Base-by-base conservation (phyloP, 2,888 invertebrate genomes). In the Drosophila glabriapex region DNA sequence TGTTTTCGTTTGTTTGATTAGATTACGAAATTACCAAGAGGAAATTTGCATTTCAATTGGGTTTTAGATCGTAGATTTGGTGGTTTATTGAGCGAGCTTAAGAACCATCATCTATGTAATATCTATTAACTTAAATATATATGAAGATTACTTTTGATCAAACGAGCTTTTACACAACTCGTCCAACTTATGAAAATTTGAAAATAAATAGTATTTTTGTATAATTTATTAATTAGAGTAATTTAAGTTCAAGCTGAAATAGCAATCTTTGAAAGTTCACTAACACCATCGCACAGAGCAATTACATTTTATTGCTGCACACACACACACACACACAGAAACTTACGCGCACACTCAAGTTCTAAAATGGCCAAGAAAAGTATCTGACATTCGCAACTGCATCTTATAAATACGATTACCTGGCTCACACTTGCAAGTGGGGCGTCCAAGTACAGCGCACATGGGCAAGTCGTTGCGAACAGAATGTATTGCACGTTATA, bases 391-490 rank as follows among this genome's bases (percentile, higher is more conserved):
- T 80, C 71, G 71, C 68, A 80, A 80, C 80, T 84, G 84, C 83
- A 84, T 89, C 87, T 85, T 89, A 85, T 89, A 85, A 86, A 85
- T 85, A 89, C 89, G 83, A 85, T 89, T 85, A 86, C 66, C 79
- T 78, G 69, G 78, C 78, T 73, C 52, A 79, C 82, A 79, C 79
- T 82, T 79, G 56, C 67, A 71, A 76, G 56, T 56, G 65, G 55
- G 68, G 54, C 68, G 54, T 37, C 35, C 41, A 41, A 68, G 69
- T 69, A 75, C 75, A 86, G 84, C 68, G 76, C 71, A 81, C 73
- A 72, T 69, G 54, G 63, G 28, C 63, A 58, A 78, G 71, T 69
- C 75, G 78, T 68, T 74, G 75, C 68, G 68, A 82, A 35, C 76
- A 68, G 71, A 78, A 80, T 69, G 66, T 68, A 74, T 69, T 82